phyloP scores from a whole-genome alignment of 2,113 vertebrate genomes.

The Lonchura striata region DNA sequence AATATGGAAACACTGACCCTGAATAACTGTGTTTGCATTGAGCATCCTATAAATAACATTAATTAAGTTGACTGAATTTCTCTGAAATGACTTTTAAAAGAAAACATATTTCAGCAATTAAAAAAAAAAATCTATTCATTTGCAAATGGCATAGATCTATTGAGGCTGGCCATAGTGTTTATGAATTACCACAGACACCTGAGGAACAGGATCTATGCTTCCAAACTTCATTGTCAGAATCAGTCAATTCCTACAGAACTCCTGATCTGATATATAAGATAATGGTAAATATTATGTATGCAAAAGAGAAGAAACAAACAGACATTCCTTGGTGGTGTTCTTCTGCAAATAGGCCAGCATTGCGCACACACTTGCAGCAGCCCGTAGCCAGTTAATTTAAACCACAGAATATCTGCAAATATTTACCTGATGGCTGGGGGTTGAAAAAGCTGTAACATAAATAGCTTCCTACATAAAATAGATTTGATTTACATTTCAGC shows the following conservation, averaged over 20 bases:
- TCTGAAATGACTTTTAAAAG: conserved; percentile 49
- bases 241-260: conserved; percentile 19
- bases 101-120: conserved; percentile 63
- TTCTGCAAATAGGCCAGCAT: neutral
- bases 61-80: conserved; percentile 26
- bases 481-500: conserved; percentile 13
- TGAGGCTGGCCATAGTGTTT: conserved; percentile 62
- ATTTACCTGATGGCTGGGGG: neutral
- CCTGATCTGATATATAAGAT: conserved; percentile 33
- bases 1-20: neutral
- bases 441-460: neutral
- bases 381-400: conserved; percentile 30
- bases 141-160: conserved; percentile 59
- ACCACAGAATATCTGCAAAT: neutral
- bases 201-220: conserved; percentile 55
- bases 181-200: conserved; percentile 68
- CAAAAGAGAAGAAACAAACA: conserved; percentile 23
- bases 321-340: neutral
- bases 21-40: conserved; percentile 4
- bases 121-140: conserved; percentile 10
- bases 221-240: conserved; percentile 41
- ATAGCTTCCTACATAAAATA: neutral
- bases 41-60: conserved; percentile 32
- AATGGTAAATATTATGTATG: conserved; percentile 13
- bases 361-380: neutral